Conservation (phyloP, 2,888 invertebrate species). For the Drosophila infuscata region DNA sequence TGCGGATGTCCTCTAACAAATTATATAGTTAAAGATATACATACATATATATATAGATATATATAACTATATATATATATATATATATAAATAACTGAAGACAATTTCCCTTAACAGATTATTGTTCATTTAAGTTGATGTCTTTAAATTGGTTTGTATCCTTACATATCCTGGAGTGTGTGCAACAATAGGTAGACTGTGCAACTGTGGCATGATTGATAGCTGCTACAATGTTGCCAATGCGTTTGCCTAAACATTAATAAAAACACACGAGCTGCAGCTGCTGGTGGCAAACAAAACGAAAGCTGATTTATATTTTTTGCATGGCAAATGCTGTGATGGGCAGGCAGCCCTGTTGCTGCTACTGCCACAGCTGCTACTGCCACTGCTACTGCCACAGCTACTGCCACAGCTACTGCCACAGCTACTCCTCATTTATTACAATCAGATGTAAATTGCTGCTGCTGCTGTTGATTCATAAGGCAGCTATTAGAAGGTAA, state of each 20-base stretch:
- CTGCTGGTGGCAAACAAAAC: slow-evolving; percentile 40
- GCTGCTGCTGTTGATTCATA: slow-evolving; percentile 43
- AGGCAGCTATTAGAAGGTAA: slow-evolving; percentile 50
- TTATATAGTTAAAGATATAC: background rate
- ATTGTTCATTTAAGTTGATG: no score
- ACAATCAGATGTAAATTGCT: slow-evolving; percentile 59
- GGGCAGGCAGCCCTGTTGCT: slow-evolving; percentile 20
- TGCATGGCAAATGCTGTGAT: slow-evolving; percentile 44
- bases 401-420: slow-evolving; percentile 22
- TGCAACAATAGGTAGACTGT: background rate
- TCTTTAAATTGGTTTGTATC: background rate
- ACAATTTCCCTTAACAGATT: background rate
- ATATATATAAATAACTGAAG: no score
- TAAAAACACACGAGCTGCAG: slow-evolving; percentile 39
- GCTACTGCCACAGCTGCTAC: slow-evolving; percentile 23
- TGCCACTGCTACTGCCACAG: slow-evolving; percentile 19
- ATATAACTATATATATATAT: no score
- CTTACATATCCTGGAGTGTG: slow-evolving; percentile 2
- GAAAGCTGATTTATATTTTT: slow-evolving; percentile 55
- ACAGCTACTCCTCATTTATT: slow-evolving; percentile 50
- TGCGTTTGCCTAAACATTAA: slow-evolving; percentile 54
- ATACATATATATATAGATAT: no score
- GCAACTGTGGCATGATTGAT: slow-evolving; percentile 51
- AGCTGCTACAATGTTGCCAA: slow-evolving; percentile 37
- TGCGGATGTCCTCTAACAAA: slow-evolving; percentile 14